Conservation (phyloP, 2,113 vertebrate genomes). For the Sclerurus mexicanus region DNA sequence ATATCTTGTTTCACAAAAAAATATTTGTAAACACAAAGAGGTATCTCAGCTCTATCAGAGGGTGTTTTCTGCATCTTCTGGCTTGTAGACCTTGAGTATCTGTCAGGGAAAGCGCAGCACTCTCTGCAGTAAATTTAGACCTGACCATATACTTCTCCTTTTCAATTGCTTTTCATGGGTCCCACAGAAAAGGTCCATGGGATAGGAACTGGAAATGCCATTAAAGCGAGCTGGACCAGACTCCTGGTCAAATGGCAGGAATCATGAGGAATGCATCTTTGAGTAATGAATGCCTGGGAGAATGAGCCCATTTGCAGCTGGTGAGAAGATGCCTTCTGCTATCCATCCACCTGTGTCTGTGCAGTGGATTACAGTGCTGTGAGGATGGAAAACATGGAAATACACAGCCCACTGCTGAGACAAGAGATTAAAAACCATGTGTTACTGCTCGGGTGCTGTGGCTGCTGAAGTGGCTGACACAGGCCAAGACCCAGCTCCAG, state of each 20-base stretch:
- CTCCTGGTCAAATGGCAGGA: not conserved
- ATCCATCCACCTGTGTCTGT: not conserved
- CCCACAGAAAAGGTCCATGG: not conserved
- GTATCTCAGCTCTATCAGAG: not conserved
- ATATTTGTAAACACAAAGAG: not conserved
- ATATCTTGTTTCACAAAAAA: not conserved
- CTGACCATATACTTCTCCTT: not conserved
- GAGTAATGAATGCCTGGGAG: not conserved
- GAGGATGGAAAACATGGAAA: not conserved
- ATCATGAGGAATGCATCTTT: not conserved
- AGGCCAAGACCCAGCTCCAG: not conserved
- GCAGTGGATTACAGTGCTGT: not conserved
- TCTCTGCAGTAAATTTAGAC: not conserved
- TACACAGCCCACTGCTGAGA: not conserved
- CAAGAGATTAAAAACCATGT: fast-evolving
- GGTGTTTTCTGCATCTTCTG: not conserved
- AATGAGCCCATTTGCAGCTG: not conserved
- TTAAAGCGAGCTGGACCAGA: not conserved
- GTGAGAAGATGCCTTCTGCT: not conserved
- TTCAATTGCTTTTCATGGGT: not conserved
- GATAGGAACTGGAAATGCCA: not conserved
- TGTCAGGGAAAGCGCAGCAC: not conserved
- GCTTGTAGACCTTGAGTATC: not conserved
- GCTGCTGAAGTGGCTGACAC: not conserved
- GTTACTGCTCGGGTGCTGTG: not conserved